Base-by-base conservation (phyloP, 2,113 vertebrate genomes). In the Regulus satrapa region DNA sequence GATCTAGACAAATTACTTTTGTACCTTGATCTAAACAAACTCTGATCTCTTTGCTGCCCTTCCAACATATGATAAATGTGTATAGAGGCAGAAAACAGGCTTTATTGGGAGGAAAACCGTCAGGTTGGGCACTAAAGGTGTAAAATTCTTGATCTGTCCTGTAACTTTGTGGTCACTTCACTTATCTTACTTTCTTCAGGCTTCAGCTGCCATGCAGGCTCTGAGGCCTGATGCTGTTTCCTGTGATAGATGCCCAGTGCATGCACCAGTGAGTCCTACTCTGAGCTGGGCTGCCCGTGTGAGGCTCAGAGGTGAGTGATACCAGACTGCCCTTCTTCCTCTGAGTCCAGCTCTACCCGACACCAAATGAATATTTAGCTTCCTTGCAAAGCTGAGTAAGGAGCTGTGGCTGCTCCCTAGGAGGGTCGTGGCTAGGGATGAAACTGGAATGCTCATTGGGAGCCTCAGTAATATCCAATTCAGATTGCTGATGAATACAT, bases 401-500 rank as follows among this genome's bases (percentile, higher is more conserved):
- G 87, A 88, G 58, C 73, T 36, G 85, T 31, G 87, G 45, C 77
- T 91, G 62, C 67, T 88, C 54, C 51, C 71, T 14, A 12, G 67
- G n/a, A 85, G 71, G 72, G 74, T 88, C 82, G 20, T 80, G 84
- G 89, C 93, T 77, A 59, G 63, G 54, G 59, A 63, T 66, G 67
- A 73, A 94, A 88, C 71, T 2, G 7, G 78, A 94, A 67, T 2
- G 2, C 76, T 92, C 71, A 11, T 52, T 3, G 14, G 75, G 63
- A 93, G 59, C 51, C 59, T 90, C 82, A 32, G 71, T 92, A 92
- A 96, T 94, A 93, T 18, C 92, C 94, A 89, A 67, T 94, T 96
- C 88, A 69, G 85, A 76, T 88, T 62, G 67, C 89, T 95, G 94
- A 96, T 92, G 93, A 96, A 93, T 80, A 86, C 92, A 80, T 94